These are phyloP conservation scores for Epinotia brunnichana DNA, from an alignment of 2,888 invertebrate species.

Conservation along the genomic window DNA sequence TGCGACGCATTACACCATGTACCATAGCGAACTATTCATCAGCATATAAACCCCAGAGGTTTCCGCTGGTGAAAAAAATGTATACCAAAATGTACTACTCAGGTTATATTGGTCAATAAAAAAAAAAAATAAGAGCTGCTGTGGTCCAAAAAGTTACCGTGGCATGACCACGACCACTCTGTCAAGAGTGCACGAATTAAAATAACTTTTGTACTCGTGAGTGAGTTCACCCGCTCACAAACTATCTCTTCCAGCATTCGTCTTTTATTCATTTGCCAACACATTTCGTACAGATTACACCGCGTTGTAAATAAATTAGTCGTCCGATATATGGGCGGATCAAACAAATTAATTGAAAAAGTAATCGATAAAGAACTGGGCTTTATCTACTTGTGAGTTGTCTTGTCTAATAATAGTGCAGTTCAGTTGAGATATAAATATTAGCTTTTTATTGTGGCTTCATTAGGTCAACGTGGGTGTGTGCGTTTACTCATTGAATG, in stretches of 20 bases:
- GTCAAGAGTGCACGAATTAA: too few species aligned
- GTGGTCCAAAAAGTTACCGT: too few species aligned
- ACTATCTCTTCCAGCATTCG: conserved; percentile 55
- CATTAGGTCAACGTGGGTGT: neutral
- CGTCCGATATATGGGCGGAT: conserved; percentile 52
- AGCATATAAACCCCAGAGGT: too few species aligned
- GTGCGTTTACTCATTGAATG: too few species aligned
- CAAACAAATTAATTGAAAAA: conserved; percentile 55
- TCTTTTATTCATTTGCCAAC: conserved; percentile 21
- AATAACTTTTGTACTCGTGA: too few species aligned
- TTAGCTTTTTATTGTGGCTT: neutral
- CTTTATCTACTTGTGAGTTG: conserved; percentile 21
- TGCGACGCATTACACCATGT: too few species aligned
- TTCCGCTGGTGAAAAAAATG: too few species aligned
- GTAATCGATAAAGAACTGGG: conserved; percentile 46
- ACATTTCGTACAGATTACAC: conserved; percentile 42
- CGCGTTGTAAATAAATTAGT: conserved; percentile 62
- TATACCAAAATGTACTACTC: too few species aligned
- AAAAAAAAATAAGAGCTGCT: too few species aligned
- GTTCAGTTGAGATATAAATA: conserved; percentile 5
- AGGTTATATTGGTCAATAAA: too few species aligned
- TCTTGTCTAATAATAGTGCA: conserved; percentile 18
- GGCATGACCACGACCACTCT: too few species aligned
- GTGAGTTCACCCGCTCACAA: neutral
- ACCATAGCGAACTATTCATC: too few species aligned